phyloP scores from a whole-genome alignment of 2,113 vertebrate species.

The Tetrao urogallus region DNA sequence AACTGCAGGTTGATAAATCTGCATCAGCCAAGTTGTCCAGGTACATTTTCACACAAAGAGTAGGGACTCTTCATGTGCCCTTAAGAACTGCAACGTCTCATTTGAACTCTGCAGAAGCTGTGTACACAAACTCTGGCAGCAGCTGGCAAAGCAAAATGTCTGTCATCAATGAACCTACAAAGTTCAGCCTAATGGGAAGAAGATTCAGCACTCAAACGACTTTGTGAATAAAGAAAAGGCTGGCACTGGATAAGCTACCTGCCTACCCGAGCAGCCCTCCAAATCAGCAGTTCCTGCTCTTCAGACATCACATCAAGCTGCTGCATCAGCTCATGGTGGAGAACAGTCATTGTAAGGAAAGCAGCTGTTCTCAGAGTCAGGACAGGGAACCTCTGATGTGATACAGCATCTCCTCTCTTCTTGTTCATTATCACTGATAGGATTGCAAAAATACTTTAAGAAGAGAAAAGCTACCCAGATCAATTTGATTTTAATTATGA shows the following conservation, averaged over 20 bases:
- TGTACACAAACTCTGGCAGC: too few species aligned
- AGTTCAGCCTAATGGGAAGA: constrained; percentile 27
- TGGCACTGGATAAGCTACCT: neutral
- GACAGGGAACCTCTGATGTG: neutral
- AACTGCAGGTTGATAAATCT: neutral
- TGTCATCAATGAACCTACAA: neutral
- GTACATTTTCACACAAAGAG: neutral
- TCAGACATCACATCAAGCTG: neutral
- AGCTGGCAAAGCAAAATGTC: neutral
- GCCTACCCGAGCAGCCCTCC: neutral
- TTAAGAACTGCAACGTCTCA: neutral
- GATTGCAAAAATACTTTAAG: neutral
- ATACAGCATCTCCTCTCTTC: neutral
- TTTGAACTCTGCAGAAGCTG: rapidly evolving
- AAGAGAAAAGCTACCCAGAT: neutral
- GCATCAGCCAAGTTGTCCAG: neutral
- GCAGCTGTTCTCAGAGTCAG: neutral
- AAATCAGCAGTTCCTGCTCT: neutral
- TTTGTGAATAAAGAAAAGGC: constrained; percentile 31
- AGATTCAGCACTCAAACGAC: neutral
- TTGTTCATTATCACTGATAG: neutral
- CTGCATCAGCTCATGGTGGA: neutral
- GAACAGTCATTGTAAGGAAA: neutral
- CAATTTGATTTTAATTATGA: constrained; percentile 50
- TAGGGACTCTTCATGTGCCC: neutral